phyloP scores from a whole-genome alignment of 2,888 invertebrate species.

The Poecilobothrus nobilitatus region DNA sequence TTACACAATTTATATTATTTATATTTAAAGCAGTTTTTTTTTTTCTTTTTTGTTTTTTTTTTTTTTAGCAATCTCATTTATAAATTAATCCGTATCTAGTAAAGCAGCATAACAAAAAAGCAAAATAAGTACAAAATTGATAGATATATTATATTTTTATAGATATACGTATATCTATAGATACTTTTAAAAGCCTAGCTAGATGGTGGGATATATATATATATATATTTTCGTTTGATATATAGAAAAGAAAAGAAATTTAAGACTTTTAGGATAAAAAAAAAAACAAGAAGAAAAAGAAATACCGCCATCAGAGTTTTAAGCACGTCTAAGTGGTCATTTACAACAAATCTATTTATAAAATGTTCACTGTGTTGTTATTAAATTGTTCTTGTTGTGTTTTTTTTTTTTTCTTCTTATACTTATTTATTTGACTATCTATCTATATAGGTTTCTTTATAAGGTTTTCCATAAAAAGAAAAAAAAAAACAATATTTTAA shows the following conservation, averaged over 20 bases:
- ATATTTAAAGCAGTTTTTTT: background rate
- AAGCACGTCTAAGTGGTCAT: background rate
- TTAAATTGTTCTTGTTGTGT: no score
- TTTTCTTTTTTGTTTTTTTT: no score
- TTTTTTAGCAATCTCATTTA: background rate
- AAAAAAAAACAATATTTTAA: no score
- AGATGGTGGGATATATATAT: no score
- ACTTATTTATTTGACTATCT: no score
- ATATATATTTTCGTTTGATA: no score
- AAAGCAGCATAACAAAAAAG: no score
- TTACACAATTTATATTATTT: background rate
- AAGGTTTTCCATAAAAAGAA: no score
- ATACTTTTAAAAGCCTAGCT: background rate
- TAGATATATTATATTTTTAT: background rate
- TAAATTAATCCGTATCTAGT: background rate
- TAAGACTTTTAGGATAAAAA: no score
- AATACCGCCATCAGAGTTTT: slow-evolving; percentile 2
- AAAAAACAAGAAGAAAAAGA: background rate
- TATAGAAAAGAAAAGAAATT: background rate
- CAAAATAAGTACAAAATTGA: background rate
- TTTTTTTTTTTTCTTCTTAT: no score
- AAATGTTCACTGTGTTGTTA: background rate
- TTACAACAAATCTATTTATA: background rate
- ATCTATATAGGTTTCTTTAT: no score
- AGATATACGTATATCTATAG: background rate